Evolutionary conservation across 2,797 vertebrate species (phyloP), one percentile per base, ranked within the genome.

Genomic region (Ctenochaetus hawaiiensis): DNA sequence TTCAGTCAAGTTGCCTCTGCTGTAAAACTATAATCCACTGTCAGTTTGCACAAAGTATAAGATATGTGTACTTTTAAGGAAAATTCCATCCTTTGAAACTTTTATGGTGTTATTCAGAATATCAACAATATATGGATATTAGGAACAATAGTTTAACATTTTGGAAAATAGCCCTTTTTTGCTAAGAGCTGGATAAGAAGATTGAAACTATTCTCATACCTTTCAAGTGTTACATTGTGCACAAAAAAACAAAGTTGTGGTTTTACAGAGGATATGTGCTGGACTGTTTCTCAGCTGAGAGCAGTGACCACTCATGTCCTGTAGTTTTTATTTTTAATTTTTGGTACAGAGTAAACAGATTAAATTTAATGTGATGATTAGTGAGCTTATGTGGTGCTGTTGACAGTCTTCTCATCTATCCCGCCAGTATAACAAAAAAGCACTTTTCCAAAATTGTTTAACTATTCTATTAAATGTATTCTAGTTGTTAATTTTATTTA

Each of bases 21-120:
- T 47, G 51, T 61, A 26, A 75, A 81, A 87, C 58, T 77, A 64
- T 18, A 61, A 83, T 86, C 74, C 57, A 18, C n/a, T 54, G 79
- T 88, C 84, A 80, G 84, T 88, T 90, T 90, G 77, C 43, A 66
- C 7, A 62, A 80, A 89, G 74, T 76, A 63, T 77, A 68, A 81
- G 68, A 58, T 1, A 12, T 75, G 62, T 82, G n/a, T 51, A 68
- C n/a, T 13, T 72, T 84, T 62, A 75, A 68, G 78, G 78, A 87
- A 87, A 73, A 70, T 8, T 62, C 73, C 76, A 77, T 68, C 67
- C 18, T 67, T 14, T 52, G 1, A 58, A n/a, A 39, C 17, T 64
- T 72, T 54, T 18, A 59, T 2, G 47, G 11, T 14, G 16, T 53
- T 14, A 12, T 20, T 26, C 3, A 58, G 12, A 63, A 53, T 23